A percentile compares a stretch with the other conserved stretches of the same genome.
Conservation (phyloP, 2,888 invertebrate genomes). For the Oscheius sp. region DNA sequence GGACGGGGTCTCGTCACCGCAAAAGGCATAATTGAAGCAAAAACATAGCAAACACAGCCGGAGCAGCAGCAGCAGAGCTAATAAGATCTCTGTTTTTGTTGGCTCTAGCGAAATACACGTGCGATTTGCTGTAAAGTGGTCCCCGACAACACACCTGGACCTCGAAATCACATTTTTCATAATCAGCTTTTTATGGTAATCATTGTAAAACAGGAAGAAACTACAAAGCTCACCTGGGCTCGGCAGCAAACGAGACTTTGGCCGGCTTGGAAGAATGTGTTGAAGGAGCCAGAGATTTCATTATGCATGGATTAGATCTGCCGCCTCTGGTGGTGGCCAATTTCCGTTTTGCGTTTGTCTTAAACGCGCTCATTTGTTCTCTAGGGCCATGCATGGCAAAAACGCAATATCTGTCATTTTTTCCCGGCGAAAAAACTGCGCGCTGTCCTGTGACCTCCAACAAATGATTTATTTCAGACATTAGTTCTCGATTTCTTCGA, state of each 20-base stretch:
- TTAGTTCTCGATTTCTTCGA: too few species aligned
- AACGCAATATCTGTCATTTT: background rate
- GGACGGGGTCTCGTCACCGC: constrained; percentile 25
- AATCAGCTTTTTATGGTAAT: background rate
- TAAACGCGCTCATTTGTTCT: constrained; percentile 8
- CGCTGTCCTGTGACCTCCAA: background rate
- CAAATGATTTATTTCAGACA: too few species aligned
- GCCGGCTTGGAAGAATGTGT: constrained; percentile 14
- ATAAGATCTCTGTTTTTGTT: too few species aligned
- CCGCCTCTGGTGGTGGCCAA: constrained; percentile 11
- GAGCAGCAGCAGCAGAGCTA: background rate
- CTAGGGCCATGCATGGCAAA: constrained; percentile 1
- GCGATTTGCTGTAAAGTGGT: constrained; percentile 22
- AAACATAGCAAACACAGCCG: constrained; percentile 18
- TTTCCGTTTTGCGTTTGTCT: constrained; percentile 33
- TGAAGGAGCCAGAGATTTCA: constrained; percentile 22
- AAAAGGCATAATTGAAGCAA: constrained; percentile 35
- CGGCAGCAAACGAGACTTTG: background rate
- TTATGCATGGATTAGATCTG: constrained; percentile 35
- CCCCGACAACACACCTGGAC: background rate
- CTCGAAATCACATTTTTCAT: background rate
- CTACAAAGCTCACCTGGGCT: background rate
- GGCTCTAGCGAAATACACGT: background rate
- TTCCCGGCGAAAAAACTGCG: background rate
- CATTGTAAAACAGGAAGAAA: background rate